Evolutionary conservation across 92 coral and sea anemone species (phyloP), one percentile per base, ranked within the genome.

Genomic region (Muricea muricata): DNA sequence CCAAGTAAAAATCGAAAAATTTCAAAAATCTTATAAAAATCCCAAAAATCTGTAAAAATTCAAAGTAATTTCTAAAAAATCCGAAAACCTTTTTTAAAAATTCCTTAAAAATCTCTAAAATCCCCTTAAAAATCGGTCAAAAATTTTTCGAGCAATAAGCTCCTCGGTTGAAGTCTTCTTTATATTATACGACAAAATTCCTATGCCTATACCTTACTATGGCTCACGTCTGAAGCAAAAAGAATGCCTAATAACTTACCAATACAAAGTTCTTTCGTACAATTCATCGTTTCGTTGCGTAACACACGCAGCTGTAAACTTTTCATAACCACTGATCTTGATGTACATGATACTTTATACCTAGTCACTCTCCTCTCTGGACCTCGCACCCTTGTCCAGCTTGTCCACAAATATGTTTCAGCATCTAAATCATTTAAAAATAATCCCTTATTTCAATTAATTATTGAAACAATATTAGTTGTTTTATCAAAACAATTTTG

Each of bases 271-370:
- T 35, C 40, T 10, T 75, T 75, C 13, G 35, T 75, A 29, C 80
- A 75, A 24, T 75, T 29, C 30, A 48, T 34, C 7, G 80, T 75
- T 75, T 75, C 80, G 30, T 52, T 75, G 32, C 25, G 21, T 23
- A 75, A 13, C 7, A 75, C 65, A 31, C 34, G 12, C 21, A 75
- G 54, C 50, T 48, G 80, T 34, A 75, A 75, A 34, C 65, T 48
- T 34, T 75, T 75, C 80, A 52, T 75, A 5, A 75, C 80, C 15
- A 75, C 80, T 46, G 80, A 56, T 52, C 14, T 75, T 21, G 80
- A 75, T 2, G 40, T 47, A 48, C 80, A 75, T 9, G 80, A 75
- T 75, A 75, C 50, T 52, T 75, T 75, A 75, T 48, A 75, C 35
- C 80, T 47, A 14, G 28, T 47, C 11, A 34, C 65, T 31, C 56